Base-by-base conservation (phyloP, 2,113 vertebrate species). In the Tricholaema leucomelas region DNA sequence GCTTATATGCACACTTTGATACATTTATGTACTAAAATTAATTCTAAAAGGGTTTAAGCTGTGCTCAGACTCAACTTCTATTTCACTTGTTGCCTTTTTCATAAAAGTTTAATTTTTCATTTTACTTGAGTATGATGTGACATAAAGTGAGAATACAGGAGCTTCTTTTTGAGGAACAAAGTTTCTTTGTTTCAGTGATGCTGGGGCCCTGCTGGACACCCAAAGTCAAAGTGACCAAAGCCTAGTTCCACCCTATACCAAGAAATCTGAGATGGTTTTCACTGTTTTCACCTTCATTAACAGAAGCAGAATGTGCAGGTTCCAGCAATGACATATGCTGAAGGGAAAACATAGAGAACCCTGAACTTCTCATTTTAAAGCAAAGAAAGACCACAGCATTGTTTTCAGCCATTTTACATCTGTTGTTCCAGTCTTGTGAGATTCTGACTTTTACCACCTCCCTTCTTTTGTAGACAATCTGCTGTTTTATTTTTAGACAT, bases 161-260 rank as follows among this genome's bases (percentile, higher is more conserved):
- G 18, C 5, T 77, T 70, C 15, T 55, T 84, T 79, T 2, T 52
- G 35, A 85, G 46, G 38, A 65, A 28, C 12, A 61, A 77, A 5
- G 9, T 60, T 83, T 89, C 59, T 40, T 54, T 66, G 9, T 56
- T 81, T 83, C 56, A 13, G 14, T 19, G n/a, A 60, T 4, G 3
- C 56, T 1, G 2, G 82, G 31, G 50, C 10, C 28, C 28, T 0
- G 0, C 10, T n/a, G 24, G 31, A n/a, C 27, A 5, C 46, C 36
- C 66, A 72, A 27, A 59, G 33, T 5, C 3, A 0, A 79, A 82
- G 48, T 17, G 28, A 63, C 14, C 19, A 90, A 30, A 0, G 0
- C 21, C 16, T 87, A 73, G 12, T 31, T 69, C 59, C 80, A 52
- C 31, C 5, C 9, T 67, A 14, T 5, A n/a, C 24, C 16, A 50